Evolutionary conservation across 1,140 invertebrate genomes (phyloP), one percentile per base, ranked within the genome.

Genomic region (Nebria ingens): DNA sequence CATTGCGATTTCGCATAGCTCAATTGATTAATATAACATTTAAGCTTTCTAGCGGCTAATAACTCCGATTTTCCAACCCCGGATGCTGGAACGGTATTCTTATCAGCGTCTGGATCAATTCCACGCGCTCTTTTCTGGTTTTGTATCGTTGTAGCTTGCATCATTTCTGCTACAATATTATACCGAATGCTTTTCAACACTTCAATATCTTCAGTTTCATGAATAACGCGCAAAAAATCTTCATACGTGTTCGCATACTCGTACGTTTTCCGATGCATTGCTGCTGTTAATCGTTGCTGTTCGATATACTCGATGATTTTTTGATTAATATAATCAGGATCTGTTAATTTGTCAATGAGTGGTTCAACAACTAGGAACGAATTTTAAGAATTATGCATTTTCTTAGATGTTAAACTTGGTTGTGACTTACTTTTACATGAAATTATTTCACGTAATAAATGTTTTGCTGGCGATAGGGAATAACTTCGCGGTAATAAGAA

Each of bases 71-170:
- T 73, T 34, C 73, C 76, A 2, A 79, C 62, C 58, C 69, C 58
- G 61, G 62, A 52, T 54, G 68, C 59, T 21, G 68, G 65, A 51
- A 73, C 61, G 1, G 66, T 79, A 74, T 61, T 81, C 72, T 77
- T 81, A 55, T 86, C 86, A 54, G 78, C 69, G 65, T 89, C 86
- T 56, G 81, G 72, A 72, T 89, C 86, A 15, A 89, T 76, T 25
- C 86, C 86, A 75, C 91, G 87, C 9, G 87, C 81, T 62, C 87
- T 78, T 72, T 92, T 92, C 50, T 93, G 75, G 68, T 91, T 93
- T 72, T 92, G 89, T 55, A 93, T 80, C 1, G 89, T 91, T 29
- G 91, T 93, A 0, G 91, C 89, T 76, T 95, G 90, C 86, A 94
- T 92, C 59, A 94, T 87, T 76, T 93, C 91, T 20, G 85, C 90